These are phyloP conservation scores for Montipora capricornis DNA, from an alignment of 64 coral and sea anemone species.

Conservation along the genomic window DNA sequence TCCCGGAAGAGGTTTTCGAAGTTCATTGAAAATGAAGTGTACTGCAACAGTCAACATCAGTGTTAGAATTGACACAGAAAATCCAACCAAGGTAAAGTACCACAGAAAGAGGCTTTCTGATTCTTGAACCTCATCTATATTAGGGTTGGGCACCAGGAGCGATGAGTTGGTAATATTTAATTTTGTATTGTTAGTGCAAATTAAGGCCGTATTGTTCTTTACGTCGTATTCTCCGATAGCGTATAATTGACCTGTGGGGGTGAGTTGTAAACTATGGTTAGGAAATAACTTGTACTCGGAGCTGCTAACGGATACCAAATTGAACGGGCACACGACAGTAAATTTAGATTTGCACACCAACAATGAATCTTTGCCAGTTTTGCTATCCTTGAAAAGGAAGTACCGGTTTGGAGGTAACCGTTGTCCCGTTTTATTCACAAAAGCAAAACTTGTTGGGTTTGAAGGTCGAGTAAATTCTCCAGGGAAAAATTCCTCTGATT, in stretches of 20 bases:
- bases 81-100: conserved; percentile 42
- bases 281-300: conserved; percentile 55
- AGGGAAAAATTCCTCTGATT: conserved; percentile 62
- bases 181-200: conserved; percentile 80
- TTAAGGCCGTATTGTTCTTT: conserved; percentile 7
- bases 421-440: conserved; percentile 10
- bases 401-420: conserved; percentile 42
- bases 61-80: conserved; percentile 39
- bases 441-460: conserved; percentile 24
- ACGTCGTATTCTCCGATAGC: conserved; percentile 62
- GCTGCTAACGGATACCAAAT: conserved; percentile 34
- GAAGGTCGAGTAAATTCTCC: conserved; percentile 42
- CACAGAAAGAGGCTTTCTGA: background rate
- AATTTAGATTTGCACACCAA: conserved; percentile 76
- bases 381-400: conserved; percentile 42
- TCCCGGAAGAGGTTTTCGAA: conserved; percentile 82
- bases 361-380: background rate
- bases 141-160: background rate
- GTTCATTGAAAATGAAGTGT: conserved; percentile 61
- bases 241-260: conserved; percentile 43
- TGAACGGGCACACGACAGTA: conserved; percentile 28
- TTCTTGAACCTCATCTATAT: background rate
- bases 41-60: conserved; percentile 31
- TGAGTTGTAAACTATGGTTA: conserved; percentile 64
- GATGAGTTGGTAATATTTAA: background rate